phyloP scores from a whole-genome alignment of 1,140 invertebrate species.

The Cyclina sinensis region DNA sequence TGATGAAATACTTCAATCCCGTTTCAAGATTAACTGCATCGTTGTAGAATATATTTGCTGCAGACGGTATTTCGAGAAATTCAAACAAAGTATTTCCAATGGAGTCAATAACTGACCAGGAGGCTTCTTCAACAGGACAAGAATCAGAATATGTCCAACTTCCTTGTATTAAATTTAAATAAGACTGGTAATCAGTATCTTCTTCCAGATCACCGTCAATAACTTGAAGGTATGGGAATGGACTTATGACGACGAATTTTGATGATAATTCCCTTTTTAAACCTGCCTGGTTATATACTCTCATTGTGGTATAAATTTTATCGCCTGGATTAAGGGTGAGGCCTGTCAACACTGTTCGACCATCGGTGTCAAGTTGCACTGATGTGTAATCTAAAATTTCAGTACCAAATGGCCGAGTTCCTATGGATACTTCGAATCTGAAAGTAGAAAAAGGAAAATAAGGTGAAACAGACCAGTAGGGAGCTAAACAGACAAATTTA shows the following conservation, averaged over 20 bases:
- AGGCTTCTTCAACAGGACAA: constrained; percentile 4
- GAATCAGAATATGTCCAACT: constrained; percentile 41
- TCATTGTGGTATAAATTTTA: constrained; percentile 17
- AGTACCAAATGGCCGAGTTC: background rate
- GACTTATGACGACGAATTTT: constrained; percentile 42
- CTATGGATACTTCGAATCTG: constrained; percentile 38
- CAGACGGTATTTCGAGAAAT: background rate
- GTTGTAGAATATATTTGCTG: background rate
- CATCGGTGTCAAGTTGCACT: background rate
- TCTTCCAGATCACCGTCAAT: too few relatives aligned
- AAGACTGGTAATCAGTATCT: constrained; percentile 19
- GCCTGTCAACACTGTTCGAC: background rate
- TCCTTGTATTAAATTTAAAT: constrained; percentile 4
- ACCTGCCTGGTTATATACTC: constrained; percentile 41
- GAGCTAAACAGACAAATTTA: too few relatives aligned
- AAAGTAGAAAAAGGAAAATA: background rate
- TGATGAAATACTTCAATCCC: constrained; percentile 18
- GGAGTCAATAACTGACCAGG: constrained; percentile 5
- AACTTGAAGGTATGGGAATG: too few relatives aligned
- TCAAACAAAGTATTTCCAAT: background rate
- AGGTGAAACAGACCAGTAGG: too few relatives aligned
- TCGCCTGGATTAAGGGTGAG: background rate
- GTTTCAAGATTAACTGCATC: constrained; percentile 26
- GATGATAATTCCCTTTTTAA: constrained; percentile 37
- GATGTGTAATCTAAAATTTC: constrained; percentile 23